Evolutionary conservation across 2,797 vertebrate species (phyloP), one percentile per base, ranked within the genome.

Genomic region (Iguana delicatissima): DNA sequence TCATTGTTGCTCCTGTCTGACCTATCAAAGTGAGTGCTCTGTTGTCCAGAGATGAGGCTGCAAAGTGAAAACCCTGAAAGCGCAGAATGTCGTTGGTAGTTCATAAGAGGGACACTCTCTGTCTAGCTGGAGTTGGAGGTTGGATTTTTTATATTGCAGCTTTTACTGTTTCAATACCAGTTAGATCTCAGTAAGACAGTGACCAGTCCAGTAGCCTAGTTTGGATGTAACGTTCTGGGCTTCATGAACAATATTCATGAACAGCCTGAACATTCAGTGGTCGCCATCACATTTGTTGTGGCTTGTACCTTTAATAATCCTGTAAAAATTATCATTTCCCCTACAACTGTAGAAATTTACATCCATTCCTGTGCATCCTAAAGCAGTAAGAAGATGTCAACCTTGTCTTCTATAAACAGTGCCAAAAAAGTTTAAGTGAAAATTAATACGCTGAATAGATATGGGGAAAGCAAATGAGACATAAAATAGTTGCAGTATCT

Each of bases 371-470:
- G 52, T 55, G 29, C 8, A 29, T 83, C 52, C 35, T 46, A 57
- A 38, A 74, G 26, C 10, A 22, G 12, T 83, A 42, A 22, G 32
- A 82, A 74, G 32, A 10, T 32, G 42, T 12, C 4, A 32, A 32
- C 29, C 29, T n/a, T 86, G 24, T 74, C n/a, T 59, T 73, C 52
- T 82, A 12, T 22, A 74, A 2, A 20, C 22, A 72, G 35, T n/a
- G 42, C n/a, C 26, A 6, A 5, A 84, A 32, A 85, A 89, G 38
- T 29, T 77, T 20, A 90, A 90, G 90, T n/a, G n/a, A 2, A 6
- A 69, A 13, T 85, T 69, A 32, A 32, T 32, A 69, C 1, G 20
- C 59, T 62, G 20, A 16, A 24, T 29, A 52, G 52, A 80, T 13
- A 29, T 26, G 32, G 6, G 13, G n/a, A 50, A n/a, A 16, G 6